Evolutionary conservation across 2,888 invertebrate genomes (phyloP).

Genomic region (Conops quadrifasciatus): DNA sequence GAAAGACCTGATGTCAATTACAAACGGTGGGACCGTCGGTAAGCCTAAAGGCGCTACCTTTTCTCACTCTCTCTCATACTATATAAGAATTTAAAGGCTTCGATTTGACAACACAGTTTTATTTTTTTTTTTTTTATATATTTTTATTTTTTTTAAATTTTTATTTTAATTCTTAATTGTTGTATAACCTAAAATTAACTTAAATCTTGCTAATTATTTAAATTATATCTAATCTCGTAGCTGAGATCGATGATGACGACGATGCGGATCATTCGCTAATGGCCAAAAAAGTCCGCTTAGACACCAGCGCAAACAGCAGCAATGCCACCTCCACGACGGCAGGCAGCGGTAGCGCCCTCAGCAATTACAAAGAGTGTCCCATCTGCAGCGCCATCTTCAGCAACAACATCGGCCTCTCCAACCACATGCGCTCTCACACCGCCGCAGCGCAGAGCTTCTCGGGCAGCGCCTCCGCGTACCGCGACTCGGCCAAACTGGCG

Average conservation of each 20-base stretch:
- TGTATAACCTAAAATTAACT: neutral
- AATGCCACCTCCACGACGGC: conserved; percentile 3
- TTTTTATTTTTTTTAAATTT: neutral
- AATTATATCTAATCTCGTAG: conserved; percentile 39
- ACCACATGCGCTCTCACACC: conserved; percentile 64
- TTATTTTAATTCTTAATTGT: neutral
- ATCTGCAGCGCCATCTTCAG: conserved; percentile 63
- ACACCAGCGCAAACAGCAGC: conserved; percentile 45
- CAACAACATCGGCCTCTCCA: conserved; percentile 62
- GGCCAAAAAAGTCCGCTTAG: conserved; percentile 56
- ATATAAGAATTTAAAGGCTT: no score
- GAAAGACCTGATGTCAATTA: conserved; percentile 64
- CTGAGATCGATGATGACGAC: conserved; percentile 57
- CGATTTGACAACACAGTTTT: neutral
- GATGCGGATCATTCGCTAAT: conserved; percentile 46
- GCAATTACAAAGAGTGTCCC: conserved; percentile 57
- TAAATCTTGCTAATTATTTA: neutral
- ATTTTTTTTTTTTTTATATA: conserved; percentile 7
- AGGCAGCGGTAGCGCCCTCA: neutral
- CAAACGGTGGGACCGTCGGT: conserved; percentile 62
- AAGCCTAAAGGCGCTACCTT: conserved; percentile 43
- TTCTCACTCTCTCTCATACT: neutral
- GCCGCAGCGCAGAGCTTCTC: conserved; percentile 50
- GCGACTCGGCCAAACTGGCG: conserved; percentile 49
- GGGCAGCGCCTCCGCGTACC: conserved; percentile 46